Percentiles rank a stretch among this genome's conserved stretches.
These are phyloP conservation scores for Heliconius charithonia DNA, from an alignment of 2,888 invertebrate species.

Conservation along the genomic window DNA sequence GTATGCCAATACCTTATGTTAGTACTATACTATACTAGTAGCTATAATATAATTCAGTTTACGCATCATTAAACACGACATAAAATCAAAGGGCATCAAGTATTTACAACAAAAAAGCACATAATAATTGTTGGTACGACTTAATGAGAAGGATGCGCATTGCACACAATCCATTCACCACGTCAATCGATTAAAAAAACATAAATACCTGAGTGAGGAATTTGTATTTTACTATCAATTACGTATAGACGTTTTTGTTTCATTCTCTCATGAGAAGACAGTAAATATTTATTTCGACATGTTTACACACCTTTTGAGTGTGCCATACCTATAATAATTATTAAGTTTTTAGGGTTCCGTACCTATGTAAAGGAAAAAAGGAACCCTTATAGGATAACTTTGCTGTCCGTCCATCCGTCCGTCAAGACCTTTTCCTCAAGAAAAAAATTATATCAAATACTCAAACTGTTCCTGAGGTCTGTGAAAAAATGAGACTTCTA, in stretches of 20 bases:
- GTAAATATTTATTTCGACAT: background rate
- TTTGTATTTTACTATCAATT: background rate
- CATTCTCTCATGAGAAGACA: background rate
- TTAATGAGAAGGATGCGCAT: conserved; percentile 47
- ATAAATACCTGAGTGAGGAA: conserved; percentile 18
- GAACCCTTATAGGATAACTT: no score
- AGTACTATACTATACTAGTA: no score
- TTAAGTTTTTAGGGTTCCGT: no score
- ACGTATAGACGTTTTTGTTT: background rate
- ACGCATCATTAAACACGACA: conserved; percentile 46
- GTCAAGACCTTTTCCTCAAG: no score
- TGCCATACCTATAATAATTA: no score
- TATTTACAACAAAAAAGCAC: conserved; percentile 49
- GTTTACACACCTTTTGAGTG: no score
- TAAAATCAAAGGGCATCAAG: conserved; percentile 50
- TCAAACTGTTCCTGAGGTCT: no score
- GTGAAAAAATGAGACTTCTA: no score
- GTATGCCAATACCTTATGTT: conserved; percentile 33
- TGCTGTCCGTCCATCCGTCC: no score
- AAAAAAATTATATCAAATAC: no score
- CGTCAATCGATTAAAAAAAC: conserved; percentile 14
- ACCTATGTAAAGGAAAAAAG: no score
- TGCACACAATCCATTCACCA: conserved; percentile 42
- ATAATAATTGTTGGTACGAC: conserved; percentile 43
- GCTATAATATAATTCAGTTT: conserved; percentile 44